Evolutionary conservation across 2,113 vertebrate genomes (phyloP).

Genomic region (Oreochromis niloticus): DNA sequence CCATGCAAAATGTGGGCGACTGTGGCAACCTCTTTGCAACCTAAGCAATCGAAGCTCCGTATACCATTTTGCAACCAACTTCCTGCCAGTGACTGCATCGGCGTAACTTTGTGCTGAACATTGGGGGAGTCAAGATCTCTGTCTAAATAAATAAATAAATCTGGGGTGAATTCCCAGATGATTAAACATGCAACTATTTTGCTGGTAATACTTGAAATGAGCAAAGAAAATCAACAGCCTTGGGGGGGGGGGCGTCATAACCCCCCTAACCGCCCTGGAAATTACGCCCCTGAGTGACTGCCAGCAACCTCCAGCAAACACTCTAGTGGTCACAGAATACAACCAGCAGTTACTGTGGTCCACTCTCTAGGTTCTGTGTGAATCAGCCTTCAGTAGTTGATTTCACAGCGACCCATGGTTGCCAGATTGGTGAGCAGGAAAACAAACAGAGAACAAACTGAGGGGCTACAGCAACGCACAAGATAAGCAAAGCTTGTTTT

Average conservation of each 20-base stretch:
- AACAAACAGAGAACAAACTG: neutral
- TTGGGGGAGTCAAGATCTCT: neutral
- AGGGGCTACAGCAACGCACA: neutral
- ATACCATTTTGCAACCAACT: neutral
- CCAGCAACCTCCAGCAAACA: neutral
- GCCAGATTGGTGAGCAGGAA: neutral
- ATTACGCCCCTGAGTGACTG: neutral
- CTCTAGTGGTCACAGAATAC: neutral
- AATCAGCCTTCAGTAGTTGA: neutral
- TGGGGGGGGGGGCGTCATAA: rapidly evolving
- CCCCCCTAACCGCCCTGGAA: neutral
- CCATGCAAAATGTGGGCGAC: neutral
- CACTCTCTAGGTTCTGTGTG: neutral
- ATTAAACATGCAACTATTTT: neutral
- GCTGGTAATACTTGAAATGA: neutral
- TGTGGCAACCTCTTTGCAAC: neutral
- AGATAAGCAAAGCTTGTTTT: neutral
- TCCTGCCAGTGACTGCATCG: neutral
- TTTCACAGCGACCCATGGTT: neutral
- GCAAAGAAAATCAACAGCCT: neutral
- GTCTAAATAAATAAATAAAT: neutral
- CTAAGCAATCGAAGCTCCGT: neutral
- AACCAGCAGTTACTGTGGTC: neutral
- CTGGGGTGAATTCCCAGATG: neutral
- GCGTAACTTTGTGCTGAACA: neutral